These are phyloP conservation scores for Prorops nasuta DNA, from an alignment of 1,140 invertebrate genomes.

Conservation along the genomic window DNA sequence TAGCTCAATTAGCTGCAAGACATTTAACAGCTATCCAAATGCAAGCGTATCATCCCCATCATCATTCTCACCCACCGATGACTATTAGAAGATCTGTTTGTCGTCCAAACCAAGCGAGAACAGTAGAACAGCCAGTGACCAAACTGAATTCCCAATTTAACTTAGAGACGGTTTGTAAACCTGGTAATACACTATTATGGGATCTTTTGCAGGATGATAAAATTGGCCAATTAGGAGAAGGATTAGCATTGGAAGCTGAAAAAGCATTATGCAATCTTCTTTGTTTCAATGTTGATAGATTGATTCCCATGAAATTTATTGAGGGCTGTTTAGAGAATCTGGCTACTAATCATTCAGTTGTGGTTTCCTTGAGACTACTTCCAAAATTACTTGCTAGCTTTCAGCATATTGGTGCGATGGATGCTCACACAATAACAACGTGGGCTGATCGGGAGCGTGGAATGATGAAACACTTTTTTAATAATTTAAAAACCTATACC, in stretches of 20 bases:
- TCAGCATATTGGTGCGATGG: constrained; percentile 80
- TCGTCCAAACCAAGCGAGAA: constrained; percentile 36
- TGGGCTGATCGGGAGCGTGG: constrained; percentile 88
- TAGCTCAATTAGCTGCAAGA: constrained; percentile 72
- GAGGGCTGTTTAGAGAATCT: constrained; percentile 91
- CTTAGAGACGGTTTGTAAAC: constrained; percentile 79
- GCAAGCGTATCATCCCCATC: constrained; percentile 51
- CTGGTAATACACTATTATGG: constrained; percentile 89
- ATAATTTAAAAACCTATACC: constrained; percentile 72
- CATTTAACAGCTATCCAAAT: constrained; percentile 53
- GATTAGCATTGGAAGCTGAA: constrained; percentile 85
- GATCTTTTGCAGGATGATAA: constrained; percentile 90
- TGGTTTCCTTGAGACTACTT: constrained; percentile 81
- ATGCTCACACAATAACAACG: constrained; percentile 78
- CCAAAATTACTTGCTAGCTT: constrained; percentile 91
- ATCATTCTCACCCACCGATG: constrained; percentile 40
- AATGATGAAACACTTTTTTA: constrained; percentile 92
- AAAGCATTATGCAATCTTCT: constrained; percentile 86
- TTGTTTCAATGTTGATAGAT: constrained; percentile 84
- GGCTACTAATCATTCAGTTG: constrained; percentile 81
- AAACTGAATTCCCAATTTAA: constrained; percentile 61
- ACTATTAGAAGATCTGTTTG: constrained; percentile 41
- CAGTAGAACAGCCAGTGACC: constrained; percentile 34
- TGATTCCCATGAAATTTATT: constrained; percentile 90
- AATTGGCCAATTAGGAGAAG: constrained; percentile 82